Conservation (phyloP, 2,113 vertebrate species). For the Rhombomys opimus region DNA sequence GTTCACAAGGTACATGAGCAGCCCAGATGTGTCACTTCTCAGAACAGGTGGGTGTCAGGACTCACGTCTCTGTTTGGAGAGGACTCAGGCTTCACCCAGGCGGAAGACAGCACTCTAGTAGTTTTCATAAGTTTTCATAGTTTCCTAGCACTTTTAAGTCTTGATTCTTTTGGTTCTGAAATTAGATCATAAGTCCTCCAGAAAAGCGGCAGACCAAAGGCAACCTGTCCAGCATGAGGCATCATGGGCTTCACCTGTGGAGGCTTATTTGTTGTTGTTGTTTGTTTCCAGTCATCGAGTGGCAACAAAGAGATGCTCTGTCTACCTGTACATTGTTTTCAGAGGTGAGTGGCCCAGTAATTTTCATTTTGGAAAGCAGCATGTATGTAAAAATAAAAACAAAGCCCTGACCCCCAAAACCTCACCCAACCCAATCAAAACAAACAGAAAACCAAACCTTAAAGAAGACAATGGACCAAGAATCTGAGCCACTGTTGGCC, state of each 20-base stretch:
- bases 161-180: constrained; percentile 38
- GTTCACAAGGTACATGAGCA: background rate
- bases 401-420: background rate
- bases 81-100: background rate
- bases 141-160: background rate
- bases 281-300: background rate
- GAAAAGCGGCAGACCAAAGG: background rate
- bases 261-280: background rate
- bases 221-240: background rate
- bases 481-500: background rate
- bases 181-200: background rate
- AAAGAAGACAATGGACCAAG: background rate
- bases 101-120: background rate
- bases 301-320: background rate
- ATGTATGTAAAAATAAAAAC: background rate
- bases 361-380: constrained; percentile 27
- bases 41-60: background rate
- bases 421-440: background rate
- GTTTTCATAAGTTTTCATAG: background rate
- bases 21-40: background rate
- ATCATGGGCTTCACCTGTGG: background rate
- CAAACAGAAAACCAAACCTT: background rate
- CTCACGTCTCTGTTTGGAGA: background rate
- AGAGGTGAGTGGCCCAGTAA: background rate
- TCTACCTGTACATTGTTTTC: background rate